Percentiles rank a stretch among this genome's conserved stretches.
Evolutionary conservation across 2,797 vertebrate genomes (phyloP).

Genomic region (Sebastolobus alascanus): DNA sequence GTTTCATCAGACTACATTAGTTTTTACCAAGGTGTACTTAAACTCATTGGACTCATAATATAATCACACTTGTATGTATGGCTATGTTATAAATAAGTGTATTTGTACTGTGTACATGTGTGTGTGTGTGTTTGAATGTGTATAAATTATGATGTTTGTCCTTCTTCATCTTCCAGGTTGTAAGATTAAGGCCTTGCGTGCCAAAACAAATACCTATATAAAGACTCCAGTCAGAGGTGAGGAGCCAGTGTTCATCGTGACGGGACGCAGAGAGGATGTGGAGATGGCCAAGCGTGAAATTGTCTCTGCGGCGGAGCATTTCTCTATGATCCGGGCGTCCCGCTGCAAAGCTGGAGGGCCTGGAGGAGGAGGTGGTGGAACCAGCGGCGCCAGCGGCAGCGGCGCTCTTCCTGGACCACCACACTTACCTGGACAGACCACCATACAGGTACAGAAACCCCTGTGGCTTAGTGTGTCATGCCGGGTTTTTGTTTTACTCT

Average conservation of each 20-base stretch:
- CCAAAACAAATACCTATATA: conserved; percentile 98
- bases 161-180: conserved; percentile 86
- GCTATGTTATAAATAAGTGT: background rate
- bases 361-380: conserved; percentile 25
- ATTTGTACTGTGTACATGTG: background rate
- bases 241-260: conserved; percentile 96
- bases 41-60: background rate
- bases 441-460: conserved; percentile 90
- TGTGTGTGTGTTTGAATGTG: background rate
- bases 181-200: conserved; percentile 97
- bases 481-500: background rate
- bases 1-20: background rate
- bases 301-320: conserved; percentile 95
- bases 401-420: conserved; percentile 90
- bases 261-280: conserved; percentile 95
- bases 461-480: background rate
- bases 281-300: conserved; percentile 99
- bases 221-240: conserved; percentile 97
- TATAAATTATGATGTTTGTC: background rate
- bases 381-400: background rate
- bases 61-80: background rate
- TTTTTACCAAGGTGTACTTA: background rate
- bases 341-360: conserved; percentile 91
- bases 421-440: conserved; percentile 95
- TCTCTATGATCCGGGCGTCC: conserved; percentile 96